Evolutionary conservation across 1,140 invertebrate genomes (phyloP).

Genomic region (Zaprionus tsacasi): DNA sequence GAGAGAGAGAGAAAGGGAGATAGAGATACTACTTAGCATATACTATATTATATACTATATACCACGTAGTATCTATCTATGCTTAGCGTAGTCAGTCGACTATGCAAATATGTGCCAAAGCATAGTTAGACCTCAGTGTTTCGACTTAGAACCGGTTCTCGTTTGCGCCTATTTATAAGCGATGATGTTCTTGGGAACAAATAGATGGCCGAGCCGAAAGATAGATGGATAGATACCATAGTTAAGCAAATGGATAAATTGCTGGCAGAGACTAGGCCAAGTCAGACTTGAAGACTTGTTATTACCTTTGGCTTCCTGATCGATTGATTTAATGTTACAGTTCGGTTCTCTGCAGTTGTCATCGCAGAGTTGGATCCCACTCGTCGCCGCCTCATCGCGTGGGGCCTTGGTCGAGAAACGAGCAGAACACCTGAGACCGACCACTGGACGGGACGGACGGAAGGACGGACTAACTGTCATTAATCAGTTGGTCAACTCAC

Average conservation of each 20-base stretch:
- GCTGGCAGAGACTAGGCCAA: neutral
- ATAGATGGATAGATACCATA: neutral
- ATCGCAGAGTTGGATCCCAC: neutral
- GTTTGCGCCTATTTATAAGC: slow-evolving; percentile 45
- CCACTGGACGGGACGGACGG: neutral
- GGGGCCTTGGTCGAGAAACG: slow-evolving; percentile 24
- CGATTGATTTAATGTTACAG: slow-evolving; percentile 21
- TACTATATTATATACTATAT: slow-evolving; percentile 22
- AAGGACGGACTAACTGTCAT: slow-evolving; percentile 20
- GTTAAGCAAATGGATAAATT: neutral
- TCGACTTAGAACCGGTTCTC: slow-evolving; percentile 38
- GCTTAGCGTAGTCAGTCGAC: slow-evolving; percentile 32
- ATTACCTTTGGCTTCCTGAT: slow-evolving; percentile 34
- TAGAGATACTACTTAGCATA: neutral
- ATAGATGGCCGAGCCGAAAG: slow-evolving; percentile 2
- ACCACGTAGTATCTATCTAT: slow-evolving; percentile 3
- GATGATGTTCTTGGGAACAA: slow-evolving; percentile 53
- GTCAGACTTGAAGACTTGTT: neutral
- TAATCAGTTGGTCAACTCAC: slow-evolving; percentile 27
- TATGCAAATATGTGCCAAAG: slow-evolving; percentile 70
- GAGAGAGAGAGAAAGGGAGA: neutral
- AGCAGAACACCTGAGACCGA: slow-evolving; percentile 21
- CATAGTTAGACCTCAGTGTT: slow-evolving; percentile 24
- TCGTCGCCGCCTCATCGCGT: neutral
- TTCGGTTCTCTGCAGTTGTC: neutral